These are phyloP conservation scores for Itoplectis maculator DNA, from an alignment of 2,888 invertebrate genomes.

Conservation along the genomic window DNA sequence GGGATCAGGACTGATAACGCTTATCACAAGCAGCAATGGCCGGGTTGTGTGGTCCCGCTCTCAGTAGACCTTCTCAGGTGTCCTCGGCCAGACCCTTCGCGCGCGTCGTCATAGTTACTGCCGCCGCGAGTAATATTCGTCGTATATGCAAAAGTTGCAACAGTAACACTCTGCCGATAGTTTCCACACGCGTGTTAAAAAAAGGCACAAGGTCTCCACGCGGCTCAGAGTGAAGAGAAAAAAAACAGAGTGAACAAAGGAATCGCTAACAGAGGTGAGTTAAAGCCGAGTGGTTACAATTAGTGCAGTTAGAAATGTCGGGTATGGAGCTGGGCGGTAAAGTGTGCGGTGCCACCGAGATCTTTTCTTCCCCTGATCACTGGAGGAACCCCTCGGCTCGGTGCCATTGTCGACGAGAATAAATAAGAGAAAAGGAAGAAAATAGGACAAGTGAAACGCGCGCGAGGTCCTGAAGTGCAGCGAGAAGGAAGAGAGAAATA, in stretches of 20 bases:
- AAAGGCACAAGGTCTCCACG: too few relatives aligned
- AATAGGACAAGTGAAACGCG: conserved; percentile 18
- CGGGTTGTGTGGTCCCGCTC: conserved; percentile 57
- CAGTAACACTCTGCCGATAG: background rate
- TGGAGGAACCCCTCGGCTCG: background rate
- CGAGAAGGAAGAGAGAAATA: conserved; percentile 24
- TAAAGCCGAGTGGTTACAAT: background rate
- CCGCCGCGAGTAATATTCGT: conserved; percentile 16
- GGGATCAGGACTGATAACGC: conserved; percentile 67
- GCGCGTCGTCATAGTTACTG: conserved; percentile 21
- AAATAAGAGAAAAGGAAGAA: background rate
- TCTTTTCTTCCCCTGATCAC: background rate
- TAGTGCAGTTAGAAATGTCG: background rate
- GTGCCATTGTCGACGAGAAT: conserved; percentile 14
- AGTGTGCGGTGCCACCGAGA: background rate
- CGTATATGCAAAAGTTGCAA: background rate
- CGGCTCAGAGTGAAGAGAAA: background rate
- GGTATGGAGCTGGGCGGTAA: background rate
- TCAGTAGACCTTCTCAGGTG: conserved; percentile 80
- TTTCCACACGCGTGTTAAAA: background rate
- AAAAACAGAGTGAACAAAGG: conserved; percentile 6
- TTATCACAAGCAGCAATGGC: conserved; percentile 65
- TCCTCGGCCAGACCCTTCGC: conserved; percentile 73
- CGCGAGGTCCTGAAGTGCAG: conserved; percentile 34
- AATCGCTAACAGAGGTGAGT: conserved; percentile 10